These are phyloP conservation scores for Sebastes steindachneri DNA, from an alignment of 2,797 vertebrate species.

Conservation along the genomic window DNA sequence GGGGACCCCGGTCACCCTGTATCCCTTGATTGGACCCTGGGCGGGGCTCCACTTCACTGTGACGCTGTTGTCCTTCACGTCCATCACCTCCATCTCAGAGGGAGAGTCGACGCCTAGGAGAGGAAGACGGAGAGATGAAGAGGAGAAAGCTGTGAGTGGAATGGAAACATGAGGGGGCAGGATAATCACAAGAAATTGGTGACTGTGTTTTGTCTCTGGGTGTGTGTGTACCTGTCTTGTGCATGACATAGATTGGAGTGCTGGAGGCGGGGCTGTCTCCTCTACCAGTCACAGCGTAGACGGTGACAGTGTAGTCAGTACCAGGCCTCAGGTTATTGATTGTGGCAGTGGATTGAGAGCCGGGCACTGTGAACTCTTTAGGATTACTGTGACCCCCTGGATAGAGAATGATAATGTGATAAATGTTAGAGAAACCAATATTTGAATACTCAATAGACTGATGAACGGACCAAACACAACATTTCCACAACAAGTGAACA, in stretches of 20 bases:
- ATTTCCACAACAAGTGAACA: neutral
- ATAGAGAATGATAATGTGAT: neutral
- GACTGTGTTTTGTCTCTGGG: neutral
- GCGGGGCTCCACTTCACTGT: slow-evolving; percentile 94
- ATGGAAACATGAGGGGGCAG: neutral
- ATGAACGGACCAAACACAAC: neutral
- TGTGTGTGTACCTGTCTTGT: slow-evolving; percentile 88
- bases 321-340: slow-evolving; percentile 91
- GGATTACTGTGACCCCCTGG: slow-evolving; percentile 88
- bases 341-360: slow-evolving; percentile 89
- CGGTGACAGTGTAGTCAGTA: slow-evolving; percentile 91
- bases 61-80: slow-evolving; percentile 92
- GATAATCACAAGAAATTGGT: neutral
- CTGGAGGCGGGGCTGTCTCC: slow-evolving; percentile 98
- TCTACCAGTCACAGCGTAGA: slow-evolving; percentile 95
- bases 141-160: neutral
- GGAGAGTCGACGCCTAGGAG: slow-evolving; percentile 90
- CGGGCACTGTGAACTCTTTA: slow-evolving; percentile 93
- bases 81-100: slow-evolving; percentile 90
- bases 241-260: slow-evolving; percentile 91
- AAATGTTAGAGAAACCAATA: neutral
- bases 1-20: slow-evolving; percentile 91
- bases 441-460: neutral
- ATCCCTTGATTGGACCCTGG: slow-evolving; percentile 90
- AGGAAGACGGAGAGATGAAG: neutral